phyloP scores from a whole-genome alignment of 2,797 vertebrate genomes.

The Chanos chanos region DNA sequence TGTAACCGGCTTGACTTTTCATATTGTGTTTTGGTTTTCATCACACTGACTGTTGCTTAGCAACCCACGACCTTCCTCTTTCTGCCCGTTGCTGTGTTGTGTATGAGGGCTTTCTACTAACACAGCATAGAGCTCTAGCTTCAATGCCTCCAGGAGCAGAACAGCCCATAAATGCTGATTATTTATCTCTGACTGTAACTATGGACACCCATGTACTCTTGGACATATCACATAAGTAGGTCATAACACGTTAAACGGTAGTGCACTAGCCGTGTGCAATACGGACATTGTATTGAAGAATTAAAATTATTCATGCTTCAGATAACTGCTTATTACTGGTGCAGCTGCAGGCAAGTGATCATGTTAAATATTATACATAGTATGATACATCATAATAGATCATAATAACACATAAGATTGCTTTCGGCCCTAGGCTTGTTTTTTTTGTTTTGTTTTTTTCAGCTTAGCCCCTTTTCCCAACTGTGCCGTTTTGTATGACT shows the following conservation, averaged over 20 bases:
- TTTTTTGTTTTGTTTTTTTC: no score
- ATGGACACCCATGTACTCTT: neutral
- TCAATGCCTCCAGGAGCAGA: neutral
- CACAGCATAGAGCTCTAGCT: neutral
- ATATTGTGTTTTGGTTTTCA: constrained; percentile 46
- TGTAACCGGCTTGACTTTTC: constrained; percentile 29
- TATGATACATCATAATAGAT: no score
- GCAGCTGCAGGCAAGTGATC: no score
- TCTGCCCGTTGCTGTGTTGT: constrained; percentile 26
- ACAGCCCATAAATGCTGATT: neutral
- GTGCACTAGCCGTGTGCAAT: no score
- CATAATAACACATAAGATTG: no score
- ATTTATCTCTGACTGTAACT: neutral
- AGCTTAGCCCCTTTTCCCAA: no score
- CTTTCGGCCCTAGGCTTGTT: no score
- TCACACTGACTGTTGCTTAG: constrained; percentile 49
- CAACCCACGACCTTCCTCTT: constrained; percentile 43
- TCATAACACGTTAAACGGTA: constrained; percentile 1
- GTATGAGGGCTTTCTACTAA: constrained; percentile 29
- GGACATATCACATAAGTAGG: neutral
- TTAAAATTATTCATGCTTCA: no score
- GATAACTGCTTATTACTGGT: no score
- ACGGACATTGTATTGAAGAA: no score
- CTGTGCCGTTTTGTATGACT: no score
- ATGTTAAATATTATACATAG: no score